Percentiles rank a stretch among this genome's conserved stretches.
Evolutionary conservation across 2,113 vertebrate genomes (phyloP).

Genomic region (Chrysochloris asiatica): DNA sequence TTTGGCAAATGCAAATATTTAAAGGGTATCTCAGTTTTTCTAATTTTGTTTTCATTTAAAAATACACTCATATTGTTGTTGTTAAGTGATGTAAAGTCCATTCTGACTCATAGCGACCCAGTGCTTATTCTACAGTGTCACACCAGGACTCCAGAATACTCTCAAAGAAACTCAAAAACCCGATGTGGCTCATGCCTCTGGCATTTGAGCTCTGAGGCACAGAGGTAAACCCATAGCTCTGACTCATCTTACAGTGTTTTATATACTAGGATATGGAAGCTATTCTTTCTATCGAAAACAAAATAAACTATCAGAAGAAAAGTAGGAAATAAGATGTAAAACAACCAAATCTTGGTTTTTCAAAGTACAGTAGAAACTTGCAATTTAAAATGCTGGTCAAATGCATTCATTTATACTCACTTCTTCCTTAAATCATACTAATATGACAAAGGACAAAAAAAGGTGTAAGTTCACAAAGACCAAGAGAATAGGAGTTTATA

Average conservation of each 20-base stretch:
- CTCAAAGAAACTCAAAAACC: neutral
- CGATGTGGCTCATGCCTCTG: neutral
- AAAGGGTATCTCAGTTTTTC: conserved; percentile 41
- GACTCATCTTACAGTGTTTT: neutral
- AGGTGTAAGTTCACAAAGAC: neutral
- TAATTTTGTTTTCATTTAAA: conserved; percentile 15
- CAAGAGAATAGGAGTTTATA: neutral
- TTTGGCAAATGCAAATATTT: conserved; percentile 47
- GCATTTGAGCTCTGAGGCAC: neutral
- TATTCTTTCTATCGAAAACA: neutral
- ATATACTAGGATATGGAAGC: neutral
- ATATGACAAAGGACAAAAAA: neutral
- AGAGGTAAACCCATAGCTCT: neutral
- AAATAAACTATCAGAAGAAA: neutral
- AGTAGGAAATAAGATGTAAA: conserved; percentile 7
- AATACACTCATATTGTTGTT: too few species aligned
- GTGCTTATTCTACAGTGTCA: too few species aligned
- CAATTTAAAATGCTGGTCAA: neutral
- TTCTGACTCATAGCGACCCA: too few species aligned
- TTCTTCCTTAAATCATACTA: neutral
- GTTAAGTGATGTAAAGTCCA: too few species aligned
- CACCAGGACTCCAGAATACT: neutral
- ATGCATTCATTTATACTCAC: neutral
- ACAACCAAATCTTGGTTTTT: neutral
- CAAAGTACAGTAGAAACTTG: neutral